Evolutionary conservation across 1,140 invertebrate genomes (phyloP).

Genomic region (Drosophila neocordata): DNA sequence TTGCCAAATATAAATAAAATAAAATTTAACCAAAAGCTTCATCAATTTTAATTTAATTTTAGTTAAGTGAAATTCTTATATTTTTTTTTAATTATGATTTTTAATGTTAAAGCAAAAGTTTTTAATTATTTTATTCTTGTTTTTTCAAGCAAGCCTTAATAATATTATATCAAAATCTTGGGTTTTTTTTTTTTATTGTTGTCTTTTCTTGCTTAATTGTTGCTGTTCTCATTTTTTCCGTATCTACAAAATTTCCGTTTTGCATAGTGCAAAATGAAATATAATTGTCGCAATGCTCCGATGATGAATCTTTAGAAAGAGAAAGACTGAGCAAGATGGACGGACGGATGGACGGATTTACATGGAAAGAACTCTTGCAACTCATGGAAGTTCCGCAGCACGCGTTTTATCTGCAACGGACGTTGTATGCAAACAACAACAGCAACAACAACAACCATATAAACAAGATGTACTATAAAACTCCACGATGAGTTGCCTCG

Average conservation of each 20-base stretch:
- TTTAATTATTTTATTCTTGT: no score
- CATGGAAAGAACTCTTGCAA: constrained; percentile 6
- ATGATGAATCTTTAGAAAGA: constrained; percentile 28
- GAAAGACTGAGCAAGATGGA: constrained; percentile 2
- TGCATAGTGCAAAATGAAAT: neutral
- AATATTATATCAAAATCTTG: no score
- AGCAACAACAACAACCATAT: constrained; percentile 22
- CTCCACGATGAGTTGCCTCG: neutral
- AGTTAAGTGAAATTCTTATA: no score
- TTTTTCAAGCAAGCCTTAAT: no score
- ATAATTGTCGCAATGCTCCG: constrained; percentile 12
- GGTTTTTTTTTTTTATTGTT: neutral
- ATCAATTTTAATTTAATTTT: no score
- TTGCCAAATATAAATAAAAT: no score
- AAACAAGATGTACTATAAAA: constrained; percentile 2
- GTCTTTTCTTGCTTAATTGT: neutral
- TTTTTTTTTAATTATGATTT: neutral
- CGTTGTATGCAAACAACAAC: constrained; percentile 56
- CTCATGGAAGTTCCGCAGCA: constrained; percentile 67
- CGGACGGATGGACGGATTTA: no score
- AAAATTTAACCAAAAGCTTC: no score
- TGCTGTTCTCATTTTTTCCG: neutral
- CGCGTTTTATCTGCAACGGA: constrained; percentile 76
- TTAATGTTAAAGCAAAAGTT: constrained; percentile 11
- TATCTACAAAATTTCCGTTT: constrained; percentile 5